These are phyloP conservation scores for Sicus ferrugineus DNA, from an alignment of 2,888 invertebrate genomes.

Conservation along the genomic window DNA sequence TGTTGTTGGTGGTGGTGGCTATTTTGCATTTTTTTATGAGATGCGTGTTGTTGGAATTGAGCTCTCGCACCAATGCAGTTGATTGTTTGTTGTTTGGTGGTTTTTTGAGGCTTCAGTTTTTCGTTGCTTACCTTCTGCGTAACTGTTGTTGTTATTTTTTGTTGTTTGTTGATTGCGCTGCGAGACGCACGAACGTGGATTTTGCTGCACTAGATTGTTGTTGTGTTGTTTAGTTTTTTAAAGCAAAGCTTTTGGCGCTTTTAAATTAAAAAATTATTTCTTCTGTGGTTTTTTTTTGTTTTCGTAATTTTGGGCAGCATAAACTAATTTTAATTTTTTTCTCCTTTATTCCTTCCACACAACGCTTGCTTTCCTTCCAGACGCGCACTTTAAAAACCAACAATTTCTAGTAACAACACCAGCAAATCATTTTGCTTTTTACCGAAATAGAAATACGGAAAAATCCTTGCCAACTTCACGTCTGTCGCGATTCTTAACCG, in stretches of 20 bases:
- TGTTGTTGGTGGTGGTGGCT: too few species aligned
- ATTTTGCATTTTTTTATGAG: too few species aligned
- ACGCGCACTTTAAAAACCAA: too few species aligned
- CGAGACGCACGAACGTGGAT: neutral
- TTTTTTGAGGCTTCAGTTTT: neutral
- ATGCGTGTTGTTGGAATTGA: too few species aligned
- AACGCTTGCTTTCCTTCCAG: too few species aligned
- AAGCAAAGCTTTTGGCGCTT: constrained; percentile 19
- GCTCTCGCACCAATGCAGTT: neutral
- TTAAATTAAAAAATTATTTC: neutral
- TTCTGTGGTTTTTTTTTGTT: neutral
- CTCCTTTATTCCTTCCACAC: neutral
- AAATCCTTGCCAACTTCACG: neutral
- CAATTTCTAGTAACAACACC: too few species aligned
- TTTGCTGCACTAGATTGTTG: neutral
- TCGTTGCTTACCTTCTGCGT: neutral
- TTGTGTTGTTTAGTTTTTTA: constrained; percentile 35
- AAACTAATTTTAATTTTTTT: neutral
- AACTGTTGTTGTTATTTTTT: neutral
- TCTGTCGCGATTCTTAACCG: constrained; percentile 4
- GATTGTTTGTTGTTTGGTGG: neutral
- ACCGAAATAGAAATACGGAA: too few species aligned
- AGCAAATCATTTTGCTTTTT: too few species aligned
- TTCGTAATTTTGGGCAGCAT: neutral
- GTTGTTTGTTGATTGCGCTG: neutral